Conservation (phyloP, 35 echinoderm and acorn worm species). For the Lytechinus variegatus region DNA sequence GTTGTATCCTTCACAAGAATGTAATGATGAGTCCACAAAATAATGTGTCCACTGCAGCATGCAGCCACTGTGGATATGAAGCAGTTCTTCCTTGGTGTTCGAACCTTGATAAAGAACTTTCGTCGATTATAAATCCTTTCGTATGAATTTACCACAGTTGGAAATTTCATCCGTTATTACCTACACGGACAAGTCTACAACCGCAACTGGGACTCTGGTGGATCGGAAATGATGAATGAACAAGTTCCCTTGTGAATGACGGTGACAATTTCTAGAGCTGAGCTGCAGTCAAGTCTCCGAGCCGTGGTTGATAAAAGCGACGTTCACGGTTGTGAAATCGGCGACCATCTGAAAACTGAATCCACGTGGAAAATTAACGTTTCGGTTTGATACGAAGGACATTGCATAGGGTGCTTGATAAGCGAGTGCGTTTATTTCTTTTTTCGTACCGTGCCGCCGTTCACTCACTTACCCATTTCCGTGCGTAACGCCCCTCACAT, state of each 20-base stretch:
- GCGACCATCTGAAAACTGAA: neutral
- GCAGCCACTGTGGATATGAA: neutral
- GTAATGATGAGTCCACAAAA: neutral
- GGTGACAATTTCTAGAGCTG: neutral
- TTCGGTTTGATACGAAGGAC: neutral
- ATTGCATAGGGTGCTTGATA: neutral
- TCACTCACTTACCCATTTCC: neutral
- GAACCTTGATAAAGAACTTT: neutral
- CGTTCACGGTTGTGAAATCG: neutral
- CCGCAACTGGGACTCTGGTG: neutral
- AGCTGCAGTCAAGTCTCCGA: neutral
- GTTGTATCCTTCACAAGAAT: neutral
- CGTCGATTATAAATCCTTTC: neutral
- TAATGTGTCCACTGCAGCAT: neutral
- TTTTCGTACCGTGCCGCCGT: neutral
- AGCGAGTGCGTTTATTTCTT: neutral
- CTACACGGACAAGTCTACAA: neutral
- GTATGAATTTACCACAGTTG: neutral
- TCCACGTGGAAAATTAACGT: slow-evolving; percentile 3
- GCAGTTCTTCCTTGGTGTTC: neutral
- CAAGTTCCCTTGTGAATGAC: neutral
- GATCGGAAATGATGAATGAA: neutral
- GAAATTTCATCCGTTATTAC: neutral
- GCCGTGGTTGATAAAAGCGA: neutral
- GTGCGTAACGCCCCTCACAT: neutral